Conservation (phyloP, 1,140 invertebrate species). For the Gryllus bimaculatus region DNA sequence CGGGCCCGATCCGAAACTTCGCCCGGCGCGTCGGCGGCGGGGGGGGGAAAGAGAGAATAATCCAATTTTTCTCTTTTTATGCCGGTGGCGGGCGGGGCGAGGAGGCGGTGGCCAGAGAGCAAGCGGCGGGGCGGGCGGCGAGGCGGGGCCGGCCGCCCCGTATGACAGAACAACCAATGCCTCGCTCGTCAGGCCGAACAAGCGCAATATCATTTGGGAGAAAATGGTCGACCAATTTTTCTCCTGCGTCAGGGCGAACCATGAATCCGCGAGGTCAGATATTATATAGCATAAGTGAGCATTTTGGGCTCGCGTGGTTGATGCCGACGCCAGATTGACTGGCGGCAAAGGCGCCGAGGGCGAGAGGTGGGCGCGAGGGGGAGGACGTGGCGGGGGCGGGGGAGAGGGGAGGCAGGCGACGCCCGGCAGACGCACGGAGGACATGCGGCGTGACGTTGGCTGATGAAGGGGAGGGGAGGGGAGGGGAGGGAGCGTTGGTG, state of each 20-base stretch:
- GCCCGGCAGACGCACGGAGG: not conserved
- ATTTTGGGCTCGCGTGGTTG: not conserved
- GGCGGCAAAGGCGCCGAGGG: not conserved
- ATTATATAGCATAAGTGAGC: not conserved
- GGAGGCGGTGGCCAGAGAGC: no score
- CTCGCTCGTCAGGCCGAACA: not conserved
- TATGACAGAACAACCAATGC: not conserved
- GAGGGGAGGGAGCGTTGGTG: no score
- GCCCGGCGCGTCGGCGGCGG: no score
- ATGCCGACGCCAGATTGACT: constrained; percentile 2
- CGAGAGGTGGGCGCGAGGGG: not conserved
- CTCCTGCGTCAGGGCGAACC: not conserved
- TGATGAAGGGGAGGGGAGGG: no score
- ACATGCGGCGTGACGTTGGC: not conserved
- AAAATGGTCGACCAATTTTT: constrained; percentile 5
- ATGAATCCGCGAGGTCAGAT: not conserved
- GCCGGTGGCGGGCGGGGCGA: no score
- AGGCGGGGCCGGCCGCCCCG: no score
- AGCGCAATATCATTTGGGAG: not conserved
- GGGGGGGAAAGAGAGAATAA: no score
- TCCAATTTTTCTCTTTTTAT: not conserved
- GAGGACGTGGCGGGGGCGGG: not conserved
- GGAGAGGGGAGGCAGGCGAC: not conserved
- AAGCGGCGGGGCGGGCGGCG: no score
- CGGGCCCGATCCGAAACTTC: not conserved